Base-by-base conservation (phyloP, 2,888 invertebrate species). In the Neoascia interrupta region DNA sequence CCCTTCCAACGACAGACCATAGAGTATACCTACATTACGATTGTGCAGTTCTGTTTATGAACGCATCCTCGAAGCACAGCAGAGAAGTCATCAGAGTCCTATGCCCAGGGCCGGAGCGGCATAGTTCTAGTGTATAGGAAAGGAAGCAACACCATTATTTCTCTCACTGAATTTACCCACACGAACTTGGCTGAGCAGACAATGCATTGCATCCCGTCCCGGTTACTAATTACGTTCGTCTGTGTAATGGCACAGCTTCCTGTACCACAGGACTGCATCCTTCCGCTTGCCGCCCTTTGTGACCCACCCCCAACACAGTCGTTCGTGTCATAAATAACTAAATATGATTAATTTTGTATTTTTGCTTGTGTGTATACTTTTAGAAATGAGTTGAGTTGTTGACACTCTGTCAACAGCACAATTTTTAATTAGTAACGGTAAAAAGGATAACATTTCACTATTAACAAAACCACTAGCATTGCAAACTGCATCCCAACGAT, bases 331-430 rank as follows among this genome's bases (percentile, higher is more conserved):
- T 75, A 61, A 75, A 69, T 75, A 75, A 75, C 61, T 69, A 69
- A 75, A 75, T 61, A 70, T 69, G 68, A 69, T 69, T 69, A 69
- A 69, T 58, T 53, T 53, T 53, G 53, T 19, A 53, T 53, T 53
- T 68, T 68, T 68, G 68, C 56, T 68, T 28, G 31, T 43, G 56
- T 45, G 51, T 53, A 49, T 26, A 8, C 31, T 31, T n/a, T 31
- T n/a, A 31, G 8, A 3, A n/a, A 31, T 4, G 64, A 63, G 39
- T 51, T 76, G 70, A 51, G 76, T 49, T 79, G 79, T 72, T 79
- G 79, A 79, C 79, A 79, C 54, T 56, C 54, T 79, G 79, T 79
- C 79, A 79, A 72, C 79, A 79, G 66, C 79, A 53, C 72, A 72
- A 79, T 37, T 70, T 75, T 75, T 69, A 68, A 54, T 75, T 75